A percentile compares a stretch with the other conserved stretches of the same genome.
phyloP scores from a whole-genome alignment of 2,113 vertebrate genomes.

The Tachuris rubrigastra region DNA sequence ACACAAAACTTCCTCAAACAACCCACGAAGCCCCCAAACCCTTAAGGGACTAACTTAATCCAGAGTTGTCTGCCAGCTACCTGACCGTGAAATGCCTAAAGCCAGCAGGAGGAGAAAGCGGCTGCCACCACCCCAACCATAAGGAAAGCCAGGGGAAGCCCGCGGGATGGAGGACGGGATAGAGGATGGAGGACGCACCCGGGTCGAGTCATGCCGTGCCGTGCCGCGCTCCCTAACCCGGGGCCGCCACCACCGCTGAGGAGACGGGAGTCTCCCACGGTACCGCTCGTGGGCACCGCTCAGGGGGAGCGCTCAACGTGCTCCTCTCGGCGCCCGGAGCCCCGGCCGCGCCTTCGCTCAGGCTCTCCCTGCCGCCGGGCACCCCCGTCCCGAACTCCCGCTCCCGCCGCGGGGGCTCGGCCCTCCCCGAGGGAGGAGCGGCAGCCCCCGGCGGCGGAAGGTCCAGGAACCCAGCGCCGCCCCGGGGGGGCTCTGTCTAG shows the following conservation, averaged over 20 bases:
- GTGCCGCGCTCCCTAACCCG: not conserved
- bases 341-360: not conserved
- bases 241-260: not conserved
- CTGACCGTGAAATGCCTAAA: not conserved
- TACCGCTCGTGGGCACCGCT: not conserved
- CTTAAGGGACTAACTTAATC: not conserved
- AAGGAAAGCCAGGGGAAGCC: not conserved
- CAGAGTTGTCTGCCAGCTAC: not conserved
- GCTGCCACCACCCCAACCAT: rapidly evolving
- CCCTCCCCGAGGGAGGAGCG: not conserved
- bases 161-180: not conserved
- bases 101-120: not conserved
- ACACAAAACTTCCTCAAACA: rapidly evolving
- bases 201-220: not conserved
- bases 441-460: not conserved
- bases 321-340: not conserved
- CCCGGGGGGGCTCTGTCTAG: not conserved
- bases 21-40: rapidly evolving
- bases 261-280: not conserved
- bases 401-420: not conserved
- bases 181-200: not conserved
- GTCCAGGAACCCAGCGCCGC: not conserved
- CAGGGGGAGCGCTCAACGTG: no score
- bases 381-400: not conserved
- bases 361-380: not conserved